A percentile compares a stretch with the other conserved stretches of the same genome.
Conservation (phyloP, 1,140 invertebrate genomes). For the Heliconius melpomene region DNA sequence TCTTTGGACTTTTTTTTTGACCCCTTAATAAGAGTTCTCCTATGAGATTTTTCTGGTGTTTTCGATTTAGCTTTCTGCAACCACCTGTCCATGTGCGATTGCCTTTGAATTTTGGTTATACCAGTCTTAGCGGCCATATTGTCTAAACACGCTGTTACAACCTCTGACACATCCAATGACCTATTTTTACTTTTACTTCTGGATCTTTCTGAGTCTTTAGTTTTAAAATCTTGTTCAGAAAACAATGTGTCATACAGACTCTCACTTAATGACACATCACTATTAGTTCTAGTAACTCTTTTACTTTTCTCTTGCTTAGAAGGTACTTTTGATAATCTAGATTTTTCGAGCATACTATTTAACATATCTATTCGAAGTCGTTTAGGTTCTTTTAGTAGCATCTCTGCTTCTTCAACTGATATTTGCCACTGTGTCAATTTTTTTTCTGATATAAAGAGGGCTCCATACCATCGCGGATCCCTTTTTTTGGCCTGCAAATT, state of each 20-base stretch:
- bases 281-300: conserved; percentile 63
- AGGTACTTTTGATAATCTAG: conserved; percentile 47
- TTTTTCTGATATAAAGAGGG: conserved; percentile 76
- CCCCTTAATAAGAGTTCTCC: conserved; percentile 48
- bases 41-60: conserved; percentile 69
- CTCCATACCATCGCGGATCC: conserved; percentile 76
- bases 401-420: conserved; percentile 84
- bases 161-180: conserved; percentile 71
- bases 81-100: conserved; percentile 80
- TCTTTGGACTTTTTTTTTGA: conserved; percentile 44
- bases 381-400: conserved; percentile 66
- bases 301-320: conserved; percentile 59
- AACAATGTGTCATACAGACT: conserved; percentile 78
- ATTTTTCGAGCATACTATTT: conserved; percentile 65
- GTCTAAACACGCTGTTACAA: conserved; percentile 74
- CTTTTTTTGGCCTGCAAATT: conserved; percentile 79
- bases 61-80: conserved; percentile 77
- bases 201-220: conserved; percentile 56
- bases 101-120: conserved; percentile 72
- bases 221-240: conserved; percentile 69
- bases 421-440: conserved; percentile 82
- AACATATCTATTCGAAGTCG: conserved; percentile 72
- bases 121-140: conserved; percentile 77
- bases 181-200: conserved; percentile 64
- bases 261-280: conserved; percentile 75